Evolutionary conservation across 2,113 vertebrate genomes (phyloP), one percentile per base, ranked within the genome.

Genomic region (Hyaena hyaena): DNA sequence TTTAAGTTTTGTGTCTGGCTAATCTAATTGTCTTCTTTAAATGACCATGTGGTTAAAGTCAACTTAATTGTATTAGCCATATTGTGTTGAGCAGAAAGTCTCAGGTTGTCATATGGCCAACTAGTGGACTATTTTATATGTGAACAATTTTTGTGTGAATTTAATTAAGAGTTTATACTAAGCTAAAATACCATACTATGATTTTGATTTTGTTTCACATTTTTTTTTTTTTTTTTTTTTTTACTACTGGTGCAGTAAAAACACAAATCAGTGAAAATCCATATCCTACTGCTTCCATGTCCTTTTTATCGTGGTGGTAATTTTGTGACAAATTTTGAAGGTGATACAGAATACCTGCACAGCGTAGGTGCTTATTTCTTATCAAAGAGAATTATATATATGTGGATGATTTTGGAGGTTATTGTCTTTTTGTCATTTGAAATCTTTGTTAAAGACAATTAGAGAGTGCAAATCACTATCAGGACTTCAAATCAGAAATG

Each of bases 11-110:
- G 53, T 96, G 97, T 95, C 90, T 95, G 50, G 21, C 21, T 96
- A 96, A 96, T 96, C 96, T 97, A 97, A 90, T 97, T 97, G 92
- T 31, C 66, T 97, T 92, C n/a, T 92, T 97, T 85, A 97, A 92
- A 85, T 95, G 87, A 88, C 80, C 97, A 5, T 96, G 95, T 97
- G 81, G 71, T 96, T 98, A 94, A 97, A 97, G 24, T 69, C 90
- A 96, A 61, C 35, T 80, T 93, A 92, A 88, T 96, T 97, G 95
- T 95, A 86, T 94, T 92, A 95, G 80, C 35, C 71, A 73, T 96
- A 83, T 50, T 87, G 45, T 90, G 43, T 83, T 95, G 88, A 96
- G 77, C 73, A 96, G 88, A 90, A 74, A 95, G 96, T 88, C 48
- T 90, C 39, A 43, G 85, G 81, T 61, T 95, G 45, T 89, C 43